Percentiles rank a stretch among this genome's conserved stretches.
These are phyloP conservation scores for Cydia amplana DNA, from an alignment of 1,140 invertebrate genomes.

Conservation along the genomic window DNA sequence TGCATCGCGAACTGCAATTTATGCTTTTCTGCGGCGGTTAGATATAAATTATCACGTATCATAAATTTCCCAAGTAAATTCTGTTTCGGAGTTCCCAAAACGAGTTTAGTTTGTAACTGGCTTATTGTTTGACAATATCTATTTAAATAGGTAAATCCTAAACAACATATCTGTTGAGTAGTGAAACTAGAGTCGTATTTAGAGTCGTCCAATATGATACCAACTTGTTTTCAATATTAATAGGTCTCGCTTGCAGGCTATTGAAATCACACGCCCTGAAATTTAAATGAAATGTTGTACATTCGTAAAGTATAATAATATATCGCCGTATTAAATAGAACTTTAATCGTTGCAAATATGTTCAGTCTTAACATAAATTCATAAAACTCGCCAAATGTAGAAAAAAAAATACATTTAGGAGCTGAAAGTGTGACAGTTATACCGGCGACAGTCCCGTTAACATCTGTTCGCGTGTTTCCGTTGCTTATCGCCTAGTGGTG, in stretches of 20 bases:
- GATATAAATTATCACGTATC: constrained; percentile 62
- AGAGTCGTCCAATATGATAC: too few species aligned
- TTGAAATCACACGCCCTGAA: too few species aligned
- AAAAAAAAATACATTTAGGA: not conserved
- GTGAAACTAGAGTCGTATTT: not conserved
- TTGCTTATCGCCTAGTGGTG: not conserved
- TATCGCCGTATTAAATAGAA: too few species aligned
- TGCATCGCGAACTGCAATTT: constrained; percentile 59
- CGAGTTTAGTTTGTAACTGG: not conserved
- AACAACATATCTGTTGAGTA: not conserved
- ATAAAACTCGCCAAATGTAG: not conserved
- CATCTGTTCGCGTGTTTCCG: not conserved
- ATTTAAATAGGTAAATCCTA: not conserved
- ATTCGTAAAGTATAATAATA: too few species aligned
- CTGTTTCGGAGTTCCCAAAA: not conserved
- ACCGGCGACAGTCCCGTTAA: constrained; percentile 10
- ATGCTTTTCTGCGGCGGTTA: constrained; percentile 55
- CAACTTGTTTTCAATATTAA: not conserved
- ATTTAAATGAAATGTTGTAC: too few species aligned
- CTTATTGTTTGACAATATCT: not conserved
- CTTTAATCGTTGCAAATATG: not conserved
- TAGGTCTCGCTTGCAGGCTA: not conserved
- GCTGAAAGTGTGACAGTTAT: constrained; percentile 12
- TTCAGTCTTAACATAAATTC: not conserved
- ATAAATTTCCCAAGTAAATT: constrained; percentile 43